phyloP scores from a whole-genome alignment of 2,888 invertebrate species.

The Hirtodrosophila alboralis region DNA sequence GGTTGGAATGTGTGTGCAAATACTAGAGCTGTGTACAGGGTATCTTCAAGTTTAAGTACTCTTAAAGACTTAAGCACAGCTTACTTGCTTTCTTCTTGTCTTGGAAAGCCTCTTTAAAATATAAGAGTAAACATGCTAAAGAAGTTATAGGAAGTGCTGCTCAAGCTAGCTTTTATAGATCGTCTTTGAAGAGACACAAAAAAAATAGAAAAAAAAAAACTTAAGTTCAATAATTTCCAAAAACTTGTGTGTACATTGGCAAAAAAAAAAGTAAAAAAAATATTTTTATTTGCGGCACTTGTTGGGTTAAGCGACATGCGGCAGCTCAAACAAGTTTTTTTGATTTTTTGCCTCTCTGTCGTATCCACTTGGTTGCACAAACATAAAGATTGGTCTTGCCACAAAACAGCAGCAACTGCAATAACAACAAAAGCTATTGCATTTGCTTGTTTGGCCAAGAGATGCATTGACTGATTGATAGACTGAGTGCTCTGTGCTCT shows the following conservation, averaged over 20 bases:
- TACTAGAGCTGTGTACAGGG: constrained; percentile 21
- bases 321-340: constrained; percentile 60
- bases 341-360: constrained; percentile 6
- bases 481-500: constrained; percentile 52
- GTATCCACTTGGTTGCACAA: constrained; percentile 57
- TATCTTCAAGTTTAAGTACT: constrained; percentile 25
- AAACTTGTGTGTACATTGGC: too few species aligned
- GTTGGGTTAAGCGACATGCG: constrained; percentile 62
- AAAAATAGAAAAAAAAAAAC: constrained; percentile 1
- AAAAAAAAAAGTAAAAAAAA: too few species aligned
- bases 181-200: not conserved
- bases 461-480: constrained; percentile 73
- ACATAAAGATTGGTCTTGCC: constrained; percentile 54
- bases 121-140: constrained; percentile 15
- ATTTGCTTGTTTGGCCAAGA: constrained; percentile 67
- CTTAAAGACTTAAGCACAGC: constrained; percentile 29
- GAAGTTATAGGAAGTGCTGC: too few species aligned
- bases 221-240: constrained; percentile 21
- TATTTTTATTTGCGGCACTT: constrained; percentile 44
- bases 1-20: constrained; percentile 27
- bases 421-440: constrained; percentile 47
- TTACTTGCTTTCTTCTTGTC: constrained; percentile 8
- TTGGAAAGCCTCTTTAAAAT: constrained; percentile 17
- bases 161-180: not conserved
- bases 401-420: constrained; percentile 20